Evolutionary conservation across 2,113 vertebrate species (phyloP).

Genomic region (Chloropsis hardwickii): DNA sequence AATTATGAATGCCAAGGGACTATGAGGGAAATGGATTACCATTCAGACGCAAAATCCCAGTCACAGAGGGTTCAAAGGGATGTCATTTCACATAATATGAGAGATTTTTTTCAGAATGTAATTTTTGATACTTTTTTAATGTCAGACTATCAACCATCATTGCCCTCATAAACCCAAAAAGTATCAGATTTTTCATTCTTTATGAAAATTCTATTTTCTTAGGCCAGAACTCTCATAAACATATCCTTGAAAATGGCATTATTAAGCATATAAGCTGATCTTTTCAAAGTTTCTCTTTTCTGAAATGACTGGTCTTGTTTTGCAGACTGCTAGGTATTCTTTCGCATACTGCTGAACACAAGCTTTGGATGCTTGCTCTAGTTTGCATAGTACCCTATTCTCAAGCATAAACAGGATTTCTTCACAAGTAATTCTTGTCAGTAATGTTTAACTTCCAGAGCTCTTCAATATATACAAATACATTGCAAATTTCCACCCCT

Average conservation of each 20-base stretch:
- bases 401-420: rapidly evolving
- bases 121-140: background rate
- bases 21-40: background rate
- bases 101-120: background rate
- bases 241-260: background rate
- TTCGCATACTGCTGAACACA: background rate
- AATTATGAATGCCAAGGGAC: background rate
- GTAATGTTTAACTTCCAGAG: background rate
- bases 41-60: background rate
- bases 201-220: background rate
- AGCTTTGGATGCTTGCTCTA: background rate
- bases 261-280: background rate
- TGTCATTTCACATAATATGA: background rate
- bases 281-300: background rate
- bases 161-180: background rate
- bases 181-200: background rate
- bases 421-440: background rate
- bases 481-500: background rate
- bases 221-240: background rate
- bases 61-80: background rate
- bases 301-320: background rate
- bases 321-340: background rate
- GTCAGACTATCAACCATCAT: background rate
- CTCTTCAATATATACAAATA: background rate
- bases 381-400: background rate